Conservation (phyloP, 2,113 vertebrate genomes). For the Electrona antarctica region DNA sequence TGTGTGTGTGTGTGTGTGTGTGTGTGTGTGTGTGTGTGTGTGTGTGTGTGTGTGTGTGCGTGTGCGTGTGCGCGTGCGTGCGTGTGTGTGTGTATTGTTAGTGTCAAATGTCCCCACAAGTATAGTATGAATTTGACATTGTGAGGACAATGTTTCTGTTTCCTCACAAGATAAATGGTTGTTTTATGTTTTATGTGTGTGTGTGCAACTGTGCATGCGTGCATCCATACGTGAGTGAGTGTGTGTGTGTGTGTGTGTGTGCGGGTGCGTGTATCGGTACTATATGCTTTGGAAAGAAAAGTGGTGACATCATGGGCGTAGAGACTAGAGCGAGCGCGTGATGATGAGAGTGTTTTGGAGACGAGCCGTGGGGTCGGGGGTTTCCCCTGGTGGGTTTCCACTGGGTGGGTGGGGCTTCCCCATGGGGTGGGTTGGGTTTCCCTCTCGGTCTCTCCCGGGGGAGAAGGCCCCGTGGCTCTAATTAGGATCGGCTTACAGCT, state of each 20-base stretch:
- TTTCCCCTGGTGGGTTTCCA: background rate
- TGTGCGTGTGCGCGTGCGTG: too few species aligned
- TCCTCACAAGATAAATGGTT: background rate
- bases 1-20: background rate
- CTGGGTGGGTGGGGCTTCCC: background rate
- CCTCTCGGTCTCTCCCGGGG: background rate
- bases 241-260: conserved; percentile 4
- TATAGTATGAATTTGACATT: background rate
- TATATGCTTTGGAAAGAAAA: too few species aligned
- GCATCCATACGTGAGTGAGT: background rate
- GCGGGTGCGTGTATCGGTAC: background rate
- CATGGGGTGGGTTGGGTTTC: background rate
- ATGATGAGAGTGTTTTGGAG: background rate
- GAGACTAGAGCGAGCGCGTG: background rate
- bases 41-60: background rate
- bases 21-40: too few species aligned
- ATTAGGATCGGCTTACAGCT: background rate
- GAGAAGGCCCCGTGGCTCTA: background rate
- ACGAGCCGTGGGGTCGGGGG: background rate
- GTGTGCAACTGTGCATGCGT: too few species aligned
- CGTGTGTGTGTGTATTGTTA: too few species aligned
- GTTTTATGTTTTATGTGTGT: background rate
- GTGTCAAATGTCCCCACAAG: too few species aligned
- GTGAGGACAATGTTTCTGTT: too few species aligned
- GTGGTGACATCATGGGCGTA: too few species aligned